Percentiles rank a stretch among this genome's conserved stretches.
Evolutionary conservation across 2,797 vertebrate genomes (phyloP).

Genomic region (Oreochromis mossambicus): DNA sequence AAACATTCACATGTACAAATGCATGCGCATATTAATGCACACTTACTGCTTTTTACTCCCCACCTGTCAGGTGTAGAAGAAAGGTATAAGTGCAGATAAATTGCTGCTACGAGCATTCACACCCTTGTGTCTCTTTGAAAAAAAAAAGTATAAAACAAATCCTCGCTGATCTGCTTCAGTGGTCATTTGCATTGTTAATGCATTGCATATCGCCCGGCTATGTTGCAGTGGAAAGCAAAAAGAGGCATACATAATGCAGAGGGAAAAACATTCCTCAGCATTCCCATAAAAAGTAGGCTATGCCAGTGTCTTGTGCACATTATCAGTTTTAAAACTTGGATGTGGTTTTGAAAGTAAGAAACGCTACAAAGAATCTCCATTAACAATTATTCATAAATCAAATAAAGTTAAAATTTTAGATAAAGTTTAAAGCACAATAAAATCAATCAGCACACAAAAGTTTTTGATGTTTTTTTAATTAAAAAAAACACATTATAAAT

Average conservation of each 20-base stretch:
- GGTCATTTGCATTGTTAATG: constrained; percentile 30
- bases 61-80: constrained; percentile 25
- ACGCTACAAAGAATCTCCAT: background rate
- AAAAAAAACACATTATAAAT: background rate
- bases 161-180: background rate
- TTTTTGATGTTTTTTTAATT: background rate
- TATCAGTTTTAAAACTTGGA: background rate
- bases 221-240: constrained; percentile 19
- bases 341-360: background rate
- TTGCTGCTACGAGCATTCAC: constrained; percentile 19
- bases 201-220: background rate
- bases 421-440: background rate
- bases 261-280: constrained; percentile 1
- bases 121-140: background rate
- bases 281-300: background rate
- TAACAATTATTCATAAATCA: background rate
- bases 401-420: background rate
- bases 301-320: background rate
- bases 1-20: background rate
- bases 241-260: constrained; percentile 4
- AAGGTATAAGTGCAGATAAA: constrained; percentile 4
- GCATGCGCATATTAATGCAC: background rate
- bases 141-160: background rate
- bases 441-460: background rate
- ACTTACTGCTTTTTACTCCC: background rate